Evolutionary conservation across 2,888 invertebrate genomes (phyloP).

Genomic region (Eupithecia tripunctaria): DNA sequence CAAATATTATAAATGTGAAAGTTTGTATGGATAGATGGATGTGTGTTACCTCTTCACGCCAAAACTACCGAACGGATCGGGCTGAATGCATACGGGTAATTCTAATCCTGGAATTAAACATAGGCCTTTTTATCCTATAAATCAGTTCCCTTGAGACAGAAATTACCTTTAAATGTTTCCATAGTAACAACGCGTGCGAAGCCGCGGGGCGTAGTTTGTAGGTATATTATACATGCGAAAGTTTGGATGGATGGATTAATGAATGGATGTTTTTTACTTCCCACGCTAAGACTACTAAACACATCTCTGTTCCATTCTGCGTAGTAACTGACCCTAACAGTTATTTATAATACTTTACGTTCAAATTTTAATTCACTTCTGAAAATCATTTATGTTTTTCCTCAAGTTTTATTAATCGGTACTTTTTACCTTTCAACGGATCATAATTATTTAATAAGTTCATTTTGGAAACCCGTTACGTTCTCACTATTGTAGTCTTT

Average conservation of each 20-base stretch:
- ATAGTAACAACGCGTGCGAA: too few relatives aligned
- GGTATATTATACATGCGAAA: background rate
- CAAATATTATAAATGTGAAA: too few relatives aligned
- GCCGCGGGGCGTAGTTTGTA: too few relatives aligned
- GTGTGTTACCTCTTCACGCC: too few relatives aligned
- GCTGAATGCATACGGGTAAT: too few relatives aligned
- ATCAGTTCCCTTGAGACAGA: too few relatives aligned
- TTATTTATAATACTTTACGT: background rate
- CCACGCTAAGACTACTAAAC: background rate
- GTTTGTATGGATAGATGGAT: too few relatives aligned
- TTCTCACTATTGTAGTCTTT: background rate
- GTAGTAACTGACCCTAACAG: background rate
- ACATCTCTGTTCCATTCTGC: background rate
- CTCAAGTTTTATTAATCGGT: background rate
- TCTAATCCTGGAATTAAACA: too few relatives aligned
- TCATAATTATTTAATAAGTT: slow-evolving; percentile 1
- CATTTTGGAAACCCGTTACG: background rate
- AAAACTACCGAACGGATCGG: too few relatives aligned
- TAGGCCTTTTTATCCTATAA: too few relatives aligned
- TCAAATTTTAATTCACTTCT: background rate
- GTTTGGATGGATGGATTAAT: background rate
- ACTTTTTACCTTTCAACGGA: background rate
- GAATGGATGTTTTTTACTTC: background rate
- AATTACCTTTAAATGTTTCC: too few relatives aligned
- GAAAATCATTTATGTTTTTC: background rate